phyloP scores from a whole-genome alignment of 2,113 vertebrate species.

The Chaenocephalus aceratus region DNA sequence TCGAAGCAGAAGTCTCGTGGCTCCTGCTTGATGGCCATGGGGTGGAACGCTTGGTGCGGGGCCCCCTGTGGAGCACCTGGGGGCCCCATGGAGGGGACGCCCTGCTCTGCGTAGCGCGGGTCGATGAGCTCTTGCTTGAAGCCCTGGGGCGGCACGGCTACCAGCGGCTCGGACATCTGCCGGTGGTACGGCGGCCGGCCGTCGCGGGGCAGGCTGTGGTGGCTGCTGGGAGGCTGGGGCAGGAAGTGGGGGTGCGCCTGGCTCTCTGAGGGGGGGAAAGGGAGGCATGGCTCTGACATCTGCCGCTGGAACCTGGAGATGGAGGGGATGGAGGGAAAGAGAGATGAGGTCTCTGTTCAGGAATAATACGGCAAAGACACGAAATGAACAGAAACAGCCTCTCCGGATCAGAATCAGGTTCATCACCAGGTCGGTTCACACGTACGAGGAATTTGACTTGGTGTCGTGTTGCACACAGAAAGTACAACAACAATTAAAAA shows the following conservation, averaged over 20 bases:
- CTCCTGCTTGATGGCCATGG: slow-evolving; percentile 96
- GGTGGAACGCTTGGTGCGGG: slow-evolving; percentile 84
- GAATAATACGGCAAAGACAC: neutral
- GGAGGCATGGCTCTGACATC: slow-evolving; percentile 91
- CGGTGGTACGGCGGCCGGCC: slow-evolving; percentile 91
- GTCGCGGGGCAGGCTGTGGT: slow-evolving; percentile 81
- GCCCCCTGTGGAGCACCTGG: slow-evolving; percentile 36
- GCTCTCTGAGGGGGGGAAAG: slow-evolving; percentile 78
- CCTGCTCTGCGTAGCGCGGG: slow-evolving; percentile 89
- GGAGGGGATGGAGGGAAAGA: neutral
- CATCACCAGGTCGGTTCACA: no score
- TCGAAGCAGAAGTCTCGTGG: slow-evolving; percentile 96
- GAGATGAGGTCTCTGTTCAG: neutral
- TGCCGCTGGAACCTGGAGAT: slow-evolving; percentile 92
- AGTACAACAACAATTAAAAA: no score
- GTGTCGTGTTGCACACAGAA: no score
- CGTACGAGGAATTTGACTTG: no score
- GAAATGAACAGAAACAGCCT: neutral
- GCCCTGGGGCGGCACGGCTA: slow-evolving; percentile 88
- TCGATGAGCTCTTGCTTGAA: slow-evolving; percentile 96
- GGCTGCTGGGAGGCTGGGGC: slow-evolving; percentile 78
- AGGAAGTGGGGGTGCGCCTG: slow-evolving; percentile 86
- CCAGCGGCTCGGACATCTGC: slow-evolving; percentile 94
- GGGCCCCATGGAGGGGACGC: slow-evolving; percentile 85
- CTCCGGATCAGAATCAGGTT: no score